phyloP scores from a whole-genome alignment of 2,797 vertebrate species.

The Chelon auratus region DNA sequence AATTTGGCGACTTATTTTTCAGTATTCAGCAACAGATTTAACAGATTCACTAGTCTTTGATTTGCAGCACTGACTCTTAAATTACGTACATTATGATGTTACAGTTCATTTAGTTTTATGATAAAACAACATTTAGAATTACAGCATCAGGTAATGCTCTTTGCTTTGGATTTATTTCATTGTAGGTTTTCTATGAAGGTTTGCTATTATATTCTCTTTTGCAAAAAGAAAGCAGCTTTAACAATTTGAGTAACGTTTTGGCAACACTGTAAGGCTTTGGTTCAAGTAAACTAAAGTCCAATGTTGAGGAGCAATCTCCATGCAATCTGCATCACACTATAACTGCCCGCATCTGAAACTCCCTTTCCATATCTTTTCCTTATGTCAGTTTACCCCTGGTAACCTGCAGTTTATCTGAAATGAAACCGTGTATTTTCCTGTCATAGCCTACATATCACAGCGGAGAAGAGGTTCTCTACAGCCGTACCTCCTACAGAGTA shows the following conservation, averaged over 20 bases:
- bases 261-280: background rate
- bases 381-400: background rate
- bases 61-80: background rate
- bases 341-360: slow-evolving; percentile 11
- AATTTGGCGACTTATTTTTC: background rate
- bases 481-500: slow-evolving; percentile 15
- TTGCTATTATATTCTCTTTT: too few relatives aligned
- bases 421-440: slow-evolving; percentile 32
- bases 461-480: slow-evolving; percentile 13
- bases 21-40: slow-evolving; percentile 1
- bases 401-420: slow-evolving; percentile 25
- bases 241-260: slow-evolving; percentile 16
- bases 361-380: slow-evolving; percentile 9
- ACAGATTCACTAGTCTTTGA: background rate
- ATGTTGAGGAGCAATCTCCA: slow-evolving; percentile 12
- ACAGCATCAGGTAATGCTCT: too few relatives aligned
- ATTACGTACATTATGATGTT: too few relatives aligned
- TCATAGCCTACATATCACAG: slow-evolving; percentile 19
- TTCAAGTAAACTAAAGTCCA: slow-evolving; percentile 21
- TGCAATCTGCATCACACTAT: slow-evolving; percentile 33
- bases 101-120: too few relatives aligned
- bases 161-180: too few relatives aligned
- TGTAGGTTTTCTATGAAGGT: too few relatives aligned
- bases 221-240: background rate
- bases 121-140: too few relatives aligned